Evolutionary conservation across 2,113 vertebrate genomes (phyloP), one percentile per base, ranked within the genome.

Genomic region (Synodontis membranacea): DNA sequence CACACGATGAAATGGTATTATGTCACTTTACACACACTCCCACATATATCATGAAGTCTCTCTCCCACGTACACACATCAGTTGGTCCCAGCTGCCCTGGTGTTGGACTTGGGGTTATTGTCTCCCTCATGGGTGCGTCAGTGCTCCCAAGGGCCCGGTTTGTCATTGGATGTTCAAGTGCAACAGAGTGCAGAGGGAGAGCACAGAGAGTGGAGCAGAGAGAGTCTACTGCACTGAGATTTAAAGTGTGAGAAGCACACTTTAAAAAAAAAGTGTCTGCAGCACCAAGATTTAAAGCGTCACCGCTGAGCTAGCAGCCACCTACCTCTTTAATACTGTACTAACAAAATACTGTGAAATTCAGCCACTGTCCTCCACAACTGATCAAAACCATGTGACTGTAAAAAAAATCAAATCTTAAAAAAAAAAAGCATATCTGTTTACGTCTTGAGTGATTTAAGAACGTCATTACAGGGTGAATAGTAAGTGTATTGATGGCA

Each of bases 81-180:
- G 86, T 28, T 44, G 34, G 84, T 86, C 91, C 84, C 87, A 92
- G 85, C 91, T 90, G 91, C 66, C 56, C 56, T 56, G 11, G 54
- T 68, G 81, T 74, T 78, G 44, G 72, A 78, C 70, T 66, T 6
- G 44, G 48, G 52, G 52, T 84, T 84, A 44, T 50, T 39, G 58
- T 82, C 74, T 87, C 66, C 82, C 58, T 82, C 21, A 46, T 10
- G 81, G 62, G 58, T 81, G 39, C 23, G 48, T 86, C 74, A 78
- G 66, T 46, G 52, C n/a, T 62, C 78, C 89, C 80, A 48, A 74
- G 75, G 86, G 75, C 83, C 54, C 50, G 64, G 66, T 68, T 82
- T 83, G 78, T 91, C 90, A 90, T 86, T 48, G 42, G 88, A 83
- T 86, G 75, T 83, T 66, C 52, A 87, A 72, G 83, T 64, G 78